These are phyloP conservation scores for Philantomba maxwellii DNA, from an alignment of 2,113 vertebrate genomes.

Conservation along the genomic window DNA sequence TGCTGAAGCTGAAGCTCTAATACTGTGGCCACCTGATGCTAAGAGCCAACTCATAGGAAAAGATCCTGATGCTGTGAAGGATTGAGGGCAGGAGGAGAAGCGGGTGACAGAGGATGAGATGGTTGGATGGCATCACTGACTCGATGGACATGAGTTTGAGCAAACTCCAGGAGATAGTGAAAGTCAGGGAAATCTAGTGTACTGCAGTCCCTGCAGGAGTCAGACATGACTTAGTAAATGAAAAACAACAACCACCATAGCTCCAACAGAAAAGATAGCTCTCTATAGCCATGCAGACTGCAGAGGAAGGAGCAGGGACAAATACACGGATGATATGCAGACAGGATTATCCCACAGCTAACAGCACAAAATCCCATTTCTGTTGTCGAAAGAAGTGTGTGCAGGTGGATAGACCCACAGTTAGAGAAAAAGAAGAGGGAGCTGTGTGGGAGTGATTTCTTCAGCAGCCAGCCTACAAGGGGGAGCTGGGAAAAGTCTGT, in stretches of 20 bases:
- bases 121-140: background rate
- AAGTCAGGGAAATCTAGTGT: background rate
- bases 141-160: background rate
- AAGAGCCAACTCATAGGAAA: background rate
- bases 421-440: background rate
- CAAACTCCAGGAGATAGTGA: background rate
- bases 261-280: background rate
- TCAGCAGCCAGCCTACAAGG: background rate
- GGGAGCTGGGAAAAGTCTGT: background rate
- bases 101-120: background rate
- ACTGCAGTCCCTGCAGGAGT: background rate
- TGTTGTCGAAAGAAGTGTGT: background rate
- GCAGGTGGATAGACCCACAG: constrained; percentile 21
- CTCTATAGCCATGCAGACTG: background rate
- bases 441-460: background rate
- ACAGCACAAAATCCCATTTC: background rate
- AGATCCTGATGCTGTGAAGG: background rate
- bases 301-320: background rate
- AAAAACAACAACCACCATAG: background rate
- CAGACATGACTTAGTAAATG: background rate
- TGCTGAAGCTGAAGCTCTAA: background rate
- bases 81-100: background rate
- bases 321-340: background rate
- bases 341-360: background rate
- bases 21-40: background rate